phyloP scores from a whole-genome alignment of 2,888 invertebrate species.

The Parnassius mnemosyne region DNA sequence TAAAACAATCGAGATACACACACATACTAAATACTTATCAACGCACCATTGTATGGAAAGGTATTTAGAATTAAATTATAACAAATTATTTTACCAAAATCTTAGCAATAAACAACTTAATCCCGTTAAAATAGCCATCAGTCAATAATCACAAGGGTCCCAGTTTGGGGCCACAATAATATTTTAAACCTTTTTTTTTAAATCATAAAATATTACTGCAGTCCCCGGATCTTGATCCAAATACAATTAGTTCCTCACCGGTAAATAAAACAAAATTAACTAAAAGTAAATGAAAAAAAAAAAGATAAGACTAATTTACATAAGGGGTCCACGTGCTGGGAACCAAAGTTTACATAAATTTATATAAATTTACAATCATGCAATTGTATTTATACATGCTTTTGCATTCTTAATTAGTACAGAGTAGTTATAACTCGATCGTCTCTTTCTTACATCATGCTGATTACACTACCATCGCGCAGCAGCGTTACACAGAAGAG shows the following conservation, averaged over 20 bases:
- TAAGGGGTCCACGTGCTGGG: background rate
- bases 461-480: background rate
- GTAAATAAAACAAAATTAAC: constrained; percentile 12
- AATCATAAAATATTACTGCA: background rate
- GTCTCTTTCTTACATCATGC: background rate
- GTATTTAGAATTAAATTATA: background rate
- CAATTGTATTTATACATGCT: constrained; percentile 7
- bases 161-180: background rate
- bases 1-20: too few relatives aligned
- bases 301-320: constrained; percentile 1
- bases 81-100: background rate
- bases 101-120: background rate
- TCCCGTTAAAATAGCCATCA: background rate
- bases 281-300: background rate
- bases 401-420: background rate
- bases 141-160: background rate
- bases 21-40: background rate
- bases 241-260: constrained; percentile 6
- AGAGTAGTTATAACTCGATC: background rate
- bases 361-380: constrained; percentile 11
- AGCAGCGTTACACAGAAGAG: background rate
- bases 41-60: background rate
- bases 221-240: constrained; percentile 16
- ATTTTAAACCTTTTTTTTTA: background rate
- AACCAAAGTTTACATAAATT: background rate